Conservation (phyloP, 1,140 invertebrate species). For the Bombus confusus region DNA sequence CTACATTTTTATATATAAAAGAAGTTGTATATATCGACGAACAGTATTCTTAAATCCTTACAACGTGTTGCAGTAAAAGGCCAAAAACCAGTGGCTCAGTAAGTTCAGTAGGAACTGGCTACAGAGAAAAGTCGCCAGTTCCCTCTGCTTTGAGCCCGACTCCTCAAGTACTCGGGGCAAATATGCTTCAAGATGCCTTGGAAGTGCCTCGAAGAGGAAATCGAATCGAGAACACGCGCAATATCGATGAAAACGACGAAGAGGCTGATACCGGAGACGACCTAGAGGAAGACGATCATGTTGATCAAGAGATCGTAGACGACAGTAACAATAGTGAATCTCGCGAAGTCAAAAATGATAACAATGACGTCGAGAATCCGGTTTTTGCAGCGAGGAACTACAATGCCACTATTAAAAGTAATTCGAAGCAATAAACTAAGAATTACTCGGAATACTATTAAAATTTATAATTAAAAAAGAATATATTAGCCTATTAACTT, state of each 20-base stretch:
- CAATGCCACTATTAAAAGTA: constrained; percentile 83
- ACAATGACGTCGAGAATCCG: constrained; percentile 78
- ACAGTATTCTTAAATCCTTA: neutral
- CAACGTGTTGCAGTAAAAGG: constrained; percentile 78
- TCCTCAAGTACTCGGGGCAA: constrained; percentile 78
- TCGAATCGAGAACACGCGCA: constrained; percentile 3
- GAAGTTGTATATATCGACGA: neutral
- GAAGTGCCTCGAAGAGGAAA: constrained; percentile 65
- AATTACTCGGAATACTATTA: neutral
- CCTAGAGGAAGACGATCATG: constrained; percentile 24
- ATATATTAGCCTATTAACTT: no score
- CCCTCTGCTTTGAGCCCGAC: constrained; percentile 77
- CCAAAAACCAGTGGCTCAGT: constrained; percentile 81
- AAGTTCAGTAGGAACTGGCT: constrained; percentile 77
- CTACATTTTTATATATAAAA: neutral
- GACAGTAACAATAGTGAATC: constrained; percentile 36
- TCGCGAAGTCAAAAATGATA: neutral
- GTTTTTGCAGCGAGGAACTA: constrained; percentile 79
- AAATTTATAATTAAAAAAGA: no score
- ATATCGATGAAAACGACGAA: constrained; percentile 42
- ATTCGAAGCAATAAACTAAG: constrained; percentile 30
- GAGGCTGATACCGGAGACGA: constrained; percentile 19
- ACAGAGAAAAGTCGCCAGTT: constrained; percentile 80
- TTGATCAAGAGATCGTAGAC: constrained; percentile 16
- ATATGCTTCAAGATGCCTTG: constrained; percentile 73